Conservation (phyloP, 1,140 invertebrate species). For the Trichonephila inaurata region DNA sequence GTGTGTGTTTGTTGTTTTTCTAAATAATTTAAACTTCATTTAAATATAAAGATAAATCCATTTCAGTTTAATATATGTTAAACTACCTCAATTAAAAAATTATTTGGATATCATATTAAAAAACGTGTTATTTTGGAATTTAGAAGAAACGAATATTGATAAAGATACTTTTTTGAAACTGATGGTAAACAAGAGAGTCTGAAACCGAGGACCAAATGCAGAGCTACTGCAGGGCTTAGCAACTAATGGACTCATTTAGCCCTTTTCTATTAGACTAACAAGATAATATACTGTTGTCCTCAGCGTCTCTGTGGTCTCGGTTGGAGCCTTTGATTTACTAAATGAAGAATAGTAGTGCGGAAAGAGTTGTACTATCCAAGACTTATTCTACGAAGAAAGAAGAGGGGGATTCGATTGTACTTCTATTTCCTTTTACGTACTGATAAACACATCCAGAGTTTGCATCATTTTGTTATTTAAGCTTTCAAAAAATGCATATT, state of each 20-base stretch:
- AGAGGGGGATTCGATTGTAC: no score
- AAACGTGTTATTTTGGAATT: not conserved
- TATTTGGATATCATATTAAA: not conserved
- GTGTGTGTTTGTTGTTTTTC: no score
- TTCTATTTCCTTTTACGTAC: no score
- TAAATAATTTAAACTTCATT: no score
- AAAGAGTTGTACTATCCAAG: not conserved
- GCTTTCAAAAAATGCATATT: no score
- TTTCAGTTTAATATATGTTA: no score
- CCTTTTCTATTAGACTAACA: not conserved
- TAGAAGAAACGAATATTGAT: not conserved
- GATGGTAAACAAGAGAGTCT: not conserved
- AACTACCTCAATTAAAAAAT: no score
- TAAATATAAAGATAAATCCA: no score
- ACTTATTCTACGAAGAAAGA: no score
- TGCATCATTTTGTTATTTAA: no score
- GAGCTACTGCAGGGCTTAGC: not conserved
- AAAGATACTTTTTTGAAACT: not conserved
- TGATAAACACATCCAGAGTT: no score
- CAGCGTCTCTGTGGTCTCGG: not conserved
- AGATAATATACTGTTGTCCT: not conserved
- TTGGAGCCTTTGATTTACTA: not conserved
- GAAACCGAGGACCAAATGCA: not conserved
- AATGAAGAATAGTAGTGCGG: not conserved
- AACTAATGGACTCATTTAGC: conserved; percentile 17